Evolutionary conservation across 1,140 invertebrate genomes (phyloP).

Genomic region (Pseudoatta argentina): DNA sequence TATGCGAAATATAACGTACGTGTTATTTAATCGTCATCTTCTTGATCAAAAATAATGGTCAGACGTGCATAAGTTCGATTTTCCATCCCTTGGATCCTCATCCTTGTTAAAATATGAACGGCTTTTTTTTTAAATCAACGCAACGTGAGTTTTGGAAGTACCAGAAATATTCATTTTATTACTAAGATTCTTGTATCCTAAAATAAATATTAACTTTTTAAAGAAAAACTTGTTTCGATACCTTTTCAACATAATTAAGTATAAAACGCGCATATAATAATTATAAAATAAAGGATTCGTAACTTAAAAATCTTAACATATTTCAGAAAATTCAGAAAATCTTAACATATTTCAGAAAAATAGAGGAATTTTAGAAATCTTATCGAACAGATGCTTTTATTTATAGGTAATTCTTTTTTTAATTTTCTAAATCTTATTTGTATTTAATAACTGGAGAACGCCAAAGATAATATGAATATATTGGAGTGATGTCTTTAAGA

Average conservation of each 20-base stretch:
- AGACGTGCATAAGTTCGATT: constrained; percentile 2
- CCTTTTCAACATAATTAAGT: not conserved
- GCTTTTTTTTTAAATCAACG: not conserved
- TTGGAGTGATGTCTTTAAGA: not conserved
- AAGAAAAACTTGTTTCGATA: not conserved
- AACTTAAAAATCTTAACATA: not conserved
- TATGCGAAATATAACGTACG: constrained; percentile 59
- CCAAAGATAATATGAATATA: not conserved
- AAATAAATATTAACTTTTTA: not conserved
- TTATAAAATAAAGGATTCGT: not conserved
- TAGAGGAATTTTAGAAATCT: not conserved
- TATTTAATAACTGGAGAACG: not conserved
- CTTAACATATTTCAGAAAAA: not conserved
- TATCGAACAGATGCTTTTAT: not conserved
- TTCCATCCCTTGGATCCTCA: constrained; percentile 34
- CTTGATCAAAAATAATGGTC: constrained; percentile 35
- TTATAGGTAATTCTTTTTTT: not conserved
- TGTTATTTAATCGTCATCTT: constrained; percentile 4
- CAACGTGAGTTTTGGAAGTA: not conserved
- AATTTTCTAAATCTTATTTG: not conserved
- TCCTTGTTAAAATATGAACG: not conserved
- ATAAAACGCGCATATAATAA: not conserved
- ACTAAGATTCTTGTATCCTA: not conserved
- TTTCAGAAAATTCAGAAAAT: not conserved
- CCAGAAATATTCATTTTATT: not conserved